Percentiles rank a stretch among this genome's conserved stretches.
These are phyloP conservation scores for Melanostigma gelatinosum DNA, from an alignment of 2,113 vertebrate species.

Conservation along the genomic window DNA sequence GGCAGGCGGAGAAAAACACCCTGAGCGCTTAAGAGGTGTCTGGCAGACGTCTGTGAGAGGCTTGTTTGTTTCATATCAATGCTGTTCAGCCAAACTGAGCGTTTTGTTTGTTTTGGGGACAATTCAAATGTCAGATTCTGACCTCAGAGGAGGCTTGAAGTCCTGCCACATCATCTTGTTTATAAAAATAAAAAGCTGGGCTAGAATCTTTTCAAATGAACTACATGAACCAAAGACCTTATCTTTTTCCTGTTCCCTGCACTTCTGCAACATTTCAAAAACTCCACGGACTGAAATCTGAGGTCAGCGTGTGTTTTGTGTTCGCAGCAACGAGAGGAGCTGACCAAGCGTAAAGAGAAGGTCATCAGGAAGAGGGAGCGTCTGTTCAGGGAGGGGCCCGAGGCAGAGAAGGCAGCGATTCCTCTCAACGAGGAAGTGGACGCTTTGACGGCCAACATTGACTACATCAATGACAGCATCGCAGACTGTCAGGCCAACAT, in stretches of 20 bases:
- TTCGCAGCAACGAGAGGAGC: conserved; percentile 94
- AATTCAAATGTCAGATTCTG: not conserved
- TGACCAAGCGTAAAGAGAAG: conserved; percentile 94
- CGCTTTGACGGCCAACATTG: conserved; percentile 92
- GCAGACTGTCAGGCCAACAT: conserved; percentile 98
- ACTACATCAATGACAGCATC: conserved; percentile 98
- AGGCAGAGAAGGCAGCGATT: conserved; percentile 85
- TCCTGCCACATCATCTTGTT: not conserved
- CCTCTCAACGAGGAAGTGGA: conserved; percentile 93
- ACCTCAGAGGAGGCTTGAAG: not conserved
- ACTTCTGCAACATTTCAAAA: not conserved
- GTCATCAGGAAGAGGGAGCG: conserved; percentile 89
- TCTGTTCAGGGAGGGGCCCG: conserved; percentile 85
- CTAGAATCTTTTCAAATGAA: not conserved
- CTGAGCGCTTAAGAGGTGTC: too few relatives aligned
- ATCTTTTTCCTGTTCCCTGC: not conserved
- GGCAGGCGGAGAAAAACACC: not conserved
- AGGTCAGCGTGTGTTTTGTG: not conserved
- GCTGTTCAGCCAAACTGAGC: too few relatives aligned
- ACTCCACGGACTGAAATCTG: not conserved
- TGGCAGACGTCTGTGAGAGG: too few relatives aligned
- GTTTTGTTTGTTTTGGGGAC: not conserved
- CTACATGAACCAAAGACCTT: not conserved
- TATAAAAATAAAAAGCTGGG: not conserved
- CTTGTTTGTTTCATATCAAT: too few relatives aligned